Conservation (phyloP, 1,140 invertebrate species). For the Alviniconcha marisindica region DNA sequence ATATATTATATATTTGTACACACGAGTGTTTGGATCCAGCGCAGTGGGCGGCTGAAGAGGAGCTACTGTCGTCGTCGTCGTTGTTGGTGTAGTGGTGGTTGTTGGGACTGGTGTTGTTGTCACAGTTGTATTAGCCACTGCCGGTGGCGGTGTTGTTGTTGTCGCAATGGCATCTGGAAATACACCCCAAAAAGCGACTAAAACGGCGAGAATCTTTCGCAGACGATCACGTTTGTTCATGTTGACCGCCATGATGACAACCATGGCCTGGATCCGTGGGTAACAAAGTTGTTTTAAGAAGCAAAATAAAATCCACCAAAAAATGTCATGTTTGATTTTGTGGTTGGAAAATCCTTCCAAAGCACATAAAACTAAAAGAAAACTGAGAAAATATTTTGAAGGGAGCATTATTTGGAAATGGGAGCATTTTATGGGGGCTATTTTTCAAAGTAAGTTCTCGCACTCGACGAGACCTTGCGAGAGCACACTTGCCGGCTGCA, state of each 20-base stretch:
- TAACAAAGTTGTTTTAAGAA: too few species aligned
- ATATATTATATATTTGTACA: too few species aligned
- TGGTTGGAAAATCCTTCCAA: too few species aligned
- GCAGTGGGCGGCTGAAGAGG: constrained; percentile 46
- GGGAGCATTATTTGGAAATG: too few species aligned
- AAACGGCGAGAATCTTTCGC: constrained; percentile 11
- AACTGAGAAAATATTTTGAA: too few species aligned
- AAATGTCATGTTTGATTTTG: too few species aligned
- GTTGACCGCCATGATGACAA: constrained; percentile 63
- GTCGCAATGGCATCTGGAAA: not conserved
- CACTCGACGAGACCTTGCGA: too few species aligned
- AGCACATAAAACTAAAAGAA: too few species aligned
- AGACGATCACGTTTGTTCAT: constrained; percentile 41
- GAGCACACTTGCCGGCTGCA: too few species aligned
- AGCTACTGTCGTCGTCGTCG: constrained; percentile 41
- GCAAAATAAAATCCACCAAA: too few species aligned
- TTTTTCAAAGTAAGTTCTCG: too few species aligned
- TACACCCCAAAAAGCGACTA: not conserved
- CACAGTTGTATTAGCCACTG: not conserved
- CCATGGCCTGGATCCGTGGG: constrained; percentile 29
- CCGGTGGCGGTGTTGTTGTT: constrained; percentile 15
- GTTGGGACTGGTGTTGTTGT: constrained; percentile 40
- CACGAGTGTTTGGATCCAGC: constrained; percentile 45
- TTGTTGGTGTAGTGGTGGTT: constrained; percentile 45
- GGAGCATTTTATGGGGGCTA: too few species aligned